Evolutionary conservation across 1,140 invertebrate genomes (phyloP).

Genomic region (Pseudomyrmex pallidus): DNA sequence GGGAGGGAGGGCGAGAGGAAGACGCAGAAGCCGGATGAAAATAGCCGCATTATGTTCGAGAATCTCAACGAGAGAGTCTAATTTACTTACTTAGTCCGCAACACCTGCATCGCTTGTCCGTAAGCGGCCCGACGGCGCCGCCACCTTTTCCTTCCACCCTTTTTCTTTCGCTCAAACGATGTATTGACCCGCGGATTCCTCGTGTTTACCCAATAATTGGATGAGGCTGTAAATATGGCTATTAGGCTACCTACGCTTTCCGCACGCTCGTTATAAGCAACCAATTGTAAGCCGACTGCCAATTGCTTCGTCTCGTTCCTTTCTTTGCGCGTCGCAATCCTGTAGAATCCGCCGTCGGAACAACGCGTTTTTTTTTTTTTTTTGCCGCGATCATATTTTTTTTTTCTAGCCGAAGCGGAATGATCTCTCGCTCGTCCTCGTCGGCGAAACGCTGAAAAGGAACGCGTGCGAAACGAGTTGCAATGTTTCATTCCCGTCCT

Average conservation of each 20-base stretch:
- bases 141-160: neutral
- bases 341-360: neutral
- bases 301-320: neutral
- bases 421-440: too few species aligned
- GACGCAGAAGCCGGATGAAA: constrained; percentile 50
- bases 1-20: neutral
- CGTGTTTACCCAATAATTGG: constrained; percentile 74
- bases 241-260: constrained; percentile 69
- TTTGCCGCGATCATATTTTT: neutral
- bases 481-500: too few species aligned
- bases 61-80: constrained; percentile 22
- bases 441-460: constrained; percentile 3
- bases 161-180: constrained; percentile 17
- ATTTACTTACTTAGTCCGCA: constrained; percentile 63
- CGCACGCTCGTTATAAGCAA: constrained; percentile 57
- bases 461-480: neutral
- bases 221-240: constrained; percentile 72
- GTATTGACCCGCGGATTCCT: constrained; percentile 68
- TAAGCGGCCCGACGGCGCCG: constrained; percentile 44
- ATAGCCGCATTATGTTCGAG: constrained; percentile 29
- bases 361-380: neutral
- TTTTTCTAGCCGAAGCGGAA: neutral
- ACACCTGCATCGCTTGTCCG: constrained; percentile 65
- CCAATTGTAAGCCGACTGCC: constrained; percentile 31
- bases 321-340: neutral